phyloP scores from a whole-genome alignment of 2,888 invertebrate genomes.

The Candidula unifasciata region DNA sequence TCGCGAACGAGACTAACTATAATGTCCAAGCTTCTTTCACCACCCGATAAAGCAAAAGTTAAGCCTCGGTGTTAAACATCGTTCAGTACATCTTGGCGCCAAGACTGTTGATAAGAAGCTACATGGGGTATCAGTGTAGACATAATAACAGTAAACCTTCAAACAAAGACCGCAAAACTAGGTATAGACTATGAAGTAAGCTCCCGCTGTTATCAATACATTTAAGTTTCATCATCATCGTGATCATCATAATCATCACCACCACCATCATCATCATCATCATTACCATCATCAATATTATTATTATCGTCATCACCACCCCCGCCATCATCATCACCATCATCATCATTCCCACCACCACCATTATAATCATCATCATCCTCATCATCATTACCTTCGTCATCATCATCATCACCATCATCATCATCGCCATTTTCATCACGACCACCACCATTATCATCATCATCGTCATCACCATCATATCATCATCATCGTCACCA shows the following conservation, averaged over 20 bases:
- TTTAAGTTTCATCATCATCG: not conserved
- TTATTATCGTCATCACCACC: not conserved
- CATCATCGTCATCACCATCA: not conserved
- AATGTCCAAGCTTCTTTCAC: no score
- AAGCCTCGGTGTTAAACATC: no score
- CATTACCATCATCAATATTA: not conserved
- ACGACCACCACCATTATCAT: not conserved
- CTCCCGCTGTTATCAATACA: no score
- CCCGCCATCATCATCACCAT: not conserved
- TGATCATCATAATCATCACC: not conserved
- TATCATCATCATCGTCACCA: fast-evolving
- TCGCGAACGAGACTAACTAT: no score
- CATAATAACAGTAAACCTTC: no score
- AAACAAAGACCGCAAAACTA: no score
- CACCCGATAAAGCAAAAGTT: no score
- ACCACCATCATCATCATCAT: not conserved
- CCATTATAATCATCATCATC: not conserved
- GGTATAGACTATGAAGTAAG: no score
- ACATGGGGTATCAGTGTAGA: no score
- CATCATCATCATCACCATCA: slow-evolving; percentile 4
- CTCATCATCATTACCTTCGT: not conserved
- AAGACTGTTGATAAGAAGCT: no score
- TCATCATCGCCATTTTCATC: not conserved
- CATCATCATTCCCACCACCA: not conserved
- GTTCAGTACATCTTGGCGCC: no score